phyloP scores from a whole-genome alignment of 2,888 invertebrate genomes.

The Philereme vetulata region DNA sequence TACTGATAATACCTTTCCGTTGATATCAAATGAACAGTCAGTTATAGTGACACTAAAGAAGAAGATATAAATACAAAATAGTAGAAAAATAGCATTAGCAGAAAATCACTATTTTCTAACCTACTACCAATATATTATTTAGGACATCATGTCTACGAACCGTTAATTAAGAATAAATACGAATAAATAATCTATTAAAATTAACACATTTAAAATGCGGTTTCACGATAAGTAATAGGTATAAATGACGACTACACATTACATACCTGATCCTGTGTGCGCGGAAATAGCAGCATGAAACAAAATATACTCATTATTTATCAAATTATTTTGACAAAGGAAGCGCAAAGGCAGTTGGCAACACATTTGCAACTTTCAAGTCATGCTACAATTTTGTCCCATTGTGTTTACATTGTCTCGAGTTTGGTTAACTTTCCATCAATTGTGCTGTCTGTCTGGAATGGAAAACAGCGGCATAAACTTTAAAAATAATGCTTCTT shows the following conservation, averaged over 20 bases:
- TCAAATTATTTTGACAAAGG: conserved; percentile 30
- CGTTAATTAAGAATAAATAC: conserved; percentile 11
- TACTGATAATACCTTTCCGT: conserved; percentile 22
- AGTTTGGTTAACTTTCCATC: conserved; percentile 63
- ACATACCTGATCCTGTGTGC: conserved; percentile 76
- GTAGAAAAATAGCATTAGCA: conserved; percentile 35
- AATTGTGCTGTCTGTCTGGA: conserved; percentile 60
- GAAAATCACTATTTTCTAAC: conserved; percentile 38
- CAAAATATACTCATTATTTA: conserved; percentile 47
- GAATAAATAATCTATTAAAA: conserved; percentile 17
- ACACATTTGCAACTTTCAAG: conserved; percentile 53
- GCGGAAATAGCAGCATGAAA: conserved; percentile 60
- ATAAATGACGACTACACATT: conserved; percentile 16
- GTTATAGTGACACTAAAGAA: conserved; percentile 30
- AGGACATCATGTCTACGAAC: conserved; percentile 20
- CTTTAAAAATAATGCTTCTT: conserved; percentile 41
- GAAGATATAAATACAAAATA: conserved; percentile 30
- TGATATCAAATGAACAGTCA: conserved; percentile 20
- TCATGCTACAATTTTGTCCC: conserved; percentile 62
- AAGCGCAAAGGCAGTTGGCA: conserved; percentile 33
- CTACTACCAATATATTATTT: conserved; percentile 30
- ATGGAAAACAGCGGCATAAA: conserved; percentile 43
- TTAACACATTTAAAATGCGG: conserved; percentile 15
- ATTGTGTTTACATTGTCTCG: conserved; percentile 62
- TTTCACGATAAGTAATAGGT: conserved; percentile 2